A percentile compares a stretch with the other conserved stretches of the same genome.
These are phyloP conservation scores for Thecocarcelia acutangulata DNA, from an alignment of 2,888 invertebrate species.

Conservation along the genomic window DNA sequence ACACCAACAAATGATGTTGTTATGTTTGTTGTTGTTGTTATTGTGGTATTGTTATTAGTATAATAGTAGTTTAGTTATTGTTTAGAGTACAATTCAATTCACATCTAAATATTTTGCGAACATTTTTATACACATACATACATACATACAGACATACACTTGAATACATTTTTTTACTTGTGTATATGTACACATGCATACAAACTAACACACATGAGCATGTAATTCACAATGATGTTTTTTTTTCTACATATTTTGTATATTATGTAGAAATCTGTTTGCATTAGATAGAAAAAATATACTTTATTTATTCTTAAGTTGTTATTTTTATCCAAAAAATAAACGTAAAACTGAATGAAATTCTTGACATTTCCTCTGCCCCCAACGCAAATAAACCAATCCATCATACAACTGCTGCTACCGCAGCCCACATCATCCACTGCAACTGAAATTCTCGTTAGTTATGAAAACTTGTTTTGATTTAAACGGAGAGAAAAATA, in stretches of 20 bases:
- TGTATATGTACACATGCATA: not conserved
- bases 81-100: constrained; percentile 60
- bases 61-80: constrained; percentile 56
- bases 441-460: not conserved
- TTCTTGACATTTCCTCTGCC: constrained; percentile 18
- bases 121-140: not conserved
- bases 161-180: not conserved
- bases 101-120: constrained; percentile 17
- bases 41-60: constrained; percentile 56
- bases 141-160: not conserved
- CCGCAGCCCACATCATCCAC: too few species aligned
- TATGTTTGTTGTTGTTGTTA: constrained; percentile 16
- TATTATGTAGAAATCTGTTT: constrained; percentile 23
- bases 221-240: constrained; percentile 13
- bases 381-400: constrained; percentile 7
- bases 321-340: constrained; percentile 11
- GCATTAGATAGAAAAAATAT: not conserved
- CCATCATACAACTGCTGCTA: not conserved
- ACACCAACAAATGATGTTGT: not conserved
- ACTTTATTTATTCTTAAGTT: constrained; percentile 28
- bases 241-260: not conserved
- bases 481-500: not conserved
- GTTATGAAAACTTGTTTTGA: constrained; percentile 28
- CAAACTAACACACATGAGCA: not conserved
- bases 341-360: constrained; percentile 15